Evolutionary conservation across 2,888 invertebrate species (phyloP).

Genomic region (Cloeon dipterum): DNA sequence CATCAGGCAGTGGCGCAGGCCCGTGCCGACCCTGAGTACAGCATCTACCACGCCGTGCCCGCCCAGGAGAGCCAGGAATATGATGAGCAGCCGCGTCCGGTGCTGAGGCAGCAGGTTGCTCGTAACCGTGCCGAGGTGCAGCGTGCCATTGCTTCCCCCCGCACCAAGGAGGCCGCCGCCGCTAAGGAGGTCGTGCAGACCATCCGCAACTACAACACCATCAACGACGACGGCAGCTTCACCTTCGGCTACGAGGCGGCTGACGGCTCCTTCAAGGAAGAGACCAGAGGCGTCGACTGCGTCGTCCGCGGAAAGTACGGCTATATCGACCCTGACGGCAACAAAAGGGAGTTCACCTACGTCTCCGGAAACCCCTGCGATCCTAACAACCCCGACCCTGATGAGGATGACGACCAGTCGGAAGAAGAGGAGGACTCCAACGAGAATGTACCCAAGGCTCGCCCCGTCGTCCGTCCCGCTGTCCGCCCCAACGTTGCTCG

Average conservation of each 20-base stretch:
- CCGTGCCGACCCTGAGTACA: not conserved
- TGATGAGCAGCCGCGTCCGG: not conserved
- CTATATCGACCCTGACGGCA: conserved; percentile 67
- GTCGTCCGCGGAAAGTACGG: conserved; percentile 73
- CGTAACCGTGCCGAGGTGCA: conserved; percentile 10
- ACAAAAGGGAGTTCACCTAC: conserved; percentile 66
- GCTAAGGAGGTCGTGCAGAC: conserved; percentile 52
- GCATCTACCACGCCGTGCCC: not conserved
- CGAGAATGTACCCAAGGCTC: conserved; percentile 32
- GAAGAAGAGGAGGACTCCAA: conserved; percentile 26
- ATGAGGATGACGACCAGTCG: conserved; percentile 23
- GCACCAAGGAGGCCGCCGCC: conserved; percentile 27
- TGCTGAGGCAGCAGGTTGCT: conserved; percentile 15
- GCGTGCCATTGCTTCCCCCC: conserved; percentile 16
- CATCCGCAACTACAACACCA: conserved; percentile 60
- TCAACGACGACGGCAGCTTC: conserved; percentile 63
- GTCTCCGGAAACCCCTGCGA: conserved; percentile 71
- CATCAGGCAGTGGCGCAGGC: not conserved
- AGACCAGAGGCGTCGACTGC: conserved; percentile 64
- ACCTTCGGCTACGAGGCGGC: conserved; percentile 69
- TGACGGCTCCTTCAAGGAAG: conserved; percentile 69
- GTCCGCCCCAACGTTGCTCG: conserved; percentile 16
- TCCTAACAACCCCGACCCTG: conserved; percentile 53
- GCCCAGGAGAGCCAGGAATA: not conserved
- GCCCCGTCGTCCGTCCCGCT: conserved; percentile 10